phyloP scores from a whole-genome alignment of 2,113 vertebrate species.

The Eidolon helvum region DNA sequence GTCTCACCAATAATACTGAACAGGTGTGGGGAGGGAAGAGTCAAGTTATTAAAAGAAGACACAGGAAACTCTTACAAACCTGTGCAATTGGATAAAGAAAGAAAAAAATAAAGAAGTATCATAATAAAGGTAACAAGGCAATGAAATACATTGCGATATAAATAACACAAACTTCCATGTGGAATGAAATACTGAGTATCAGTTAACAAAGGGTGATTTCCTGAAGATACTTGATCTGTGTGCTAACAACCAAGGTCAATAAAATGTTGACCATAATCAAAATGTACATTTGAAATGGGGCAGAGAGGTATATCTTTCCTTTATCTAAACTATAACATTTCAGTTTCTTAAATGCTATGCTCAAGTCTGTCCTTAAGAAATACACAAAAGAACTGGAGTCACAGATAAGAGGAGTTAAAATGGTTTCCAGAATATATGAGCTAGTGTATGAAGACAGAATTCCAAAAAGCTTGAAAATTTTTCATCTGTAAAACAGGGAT shows the following conservation, averaged over 20 bases:
- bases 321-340: not conserved
- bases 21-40: not conserved
- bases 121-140: not conserved
- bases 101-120: not conserved
- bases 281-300: not conserved
- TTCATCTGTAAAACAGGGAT: not conserved
- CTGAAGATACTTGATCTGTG: not conserved
- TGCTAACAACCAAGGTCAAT: not conserved
- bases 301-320: not conserved
- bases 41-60: not conserved
- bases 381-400: not conserved
- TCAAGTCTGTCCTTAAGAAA: not conserved
- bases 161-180: not conserved
- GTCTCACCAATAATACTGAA: not conserved
- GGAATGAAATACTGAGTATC: not conserved
- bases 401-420: conserved; percentile 27
- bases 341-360: not conserved
- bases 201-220: not conserved
- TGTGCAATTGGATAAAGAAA: not conserved
- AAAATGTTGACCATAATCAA: not conserved
- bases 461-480: not conserved
- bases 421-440: not conserved
- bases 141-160: not conserved
- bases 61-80: not conserved
- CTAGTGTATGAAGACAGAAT: not conserved